These are phyloP conservation scores for Pimephales promelas DNA, from an alignment of 2,113 vertebrate species.

Conservation along the genomic window DNA sequence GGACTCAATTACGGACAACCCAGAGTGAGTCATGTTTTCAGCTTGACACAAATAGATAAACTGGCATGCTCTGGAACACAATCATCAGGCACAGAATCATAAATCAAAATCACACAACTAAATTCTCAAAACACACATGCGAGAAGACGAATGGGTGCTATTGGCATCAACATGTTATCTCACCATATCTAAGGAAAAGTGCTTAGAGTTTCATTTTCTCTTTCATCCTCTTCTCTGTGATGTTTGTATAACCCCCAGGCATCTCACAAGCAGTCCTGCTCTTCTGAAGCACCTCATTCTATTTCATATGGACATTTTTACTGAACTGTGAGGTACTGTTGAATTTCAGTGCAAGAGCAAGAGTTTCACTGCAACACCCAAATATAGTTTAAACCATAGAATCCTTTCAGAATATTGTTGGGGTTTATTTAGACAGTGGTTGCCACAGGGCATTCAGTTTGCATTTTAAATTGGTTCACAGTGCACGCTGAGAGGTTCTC, in stretches of 20 bases:
- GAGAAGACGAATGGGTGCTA: neutral
- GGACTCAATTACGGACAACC: conserved; percentile 68
- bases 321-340: conserved; percentile 2
- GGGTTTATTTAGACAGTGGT: neutral
- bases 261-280: neutral
- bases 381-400: conserved; percentile 22
- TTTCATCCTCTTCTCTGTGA: conserved; percentile 13
- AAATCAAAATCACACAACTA: neutral
- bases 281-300: neutral
- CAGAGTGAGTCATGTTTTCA: neutral
- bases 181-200: conserved; percentile 2
- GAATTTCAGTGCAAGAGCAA: neutral
- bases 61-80: neutral
- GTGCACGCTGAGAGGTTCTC: neutral
- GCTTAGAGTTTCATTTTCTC: neutral
- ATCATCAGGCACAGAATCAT: neutral
- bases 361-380: conserved; percentile 9
- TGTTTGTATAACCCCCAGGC: conserved; percentile 1
- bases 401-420: conserved; percentile 10
- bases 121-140: neutral
- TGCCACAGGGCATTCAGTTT: conserved; percentile 1
- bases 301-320: neutral
- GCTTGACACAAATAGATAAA: conserved; percentile 30
- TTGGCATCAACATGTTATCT: neutral
- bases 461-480: conserved; percentile 17